These are phyloP conservation scores for Chesias legatella DNA, from an alignment of 2,888 invertebrate genomes.

Conservation along the genomic window DNA sequence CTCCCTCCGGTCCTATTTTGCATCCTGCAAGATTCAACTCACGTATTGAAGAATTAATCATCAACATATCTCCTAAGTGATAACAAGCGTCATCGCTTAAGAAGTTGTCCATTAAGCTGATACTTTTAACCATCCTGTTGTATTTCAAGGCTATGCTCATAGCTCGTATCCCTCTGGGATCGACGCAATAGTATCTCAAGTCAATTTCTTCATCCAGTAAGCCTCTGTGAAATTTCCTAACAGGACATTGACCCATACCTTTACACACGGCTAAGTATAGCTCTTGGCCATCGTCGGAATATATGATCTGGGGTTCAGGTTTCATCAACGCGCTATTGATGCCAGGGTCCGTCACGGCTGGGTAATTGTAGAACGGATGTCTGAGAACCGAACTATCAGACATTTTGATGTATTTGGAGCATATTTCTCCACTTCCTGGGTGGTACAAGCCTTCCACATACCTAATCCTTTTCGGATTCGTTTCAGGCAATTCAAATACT, in stretches of 20 bases:
- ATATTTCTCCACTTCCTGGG: slow-evolving; percentile 57
- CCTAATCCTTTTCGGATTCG: slow-evolving; percentile 40
- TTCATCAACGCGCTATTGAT: slow-evolving; percentile 47
- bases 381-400: slow-evolving; percentile 52
- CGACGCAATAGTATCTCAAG: slow-evolving; percentile 56
- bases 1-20: slow-evolving; percentile 30
- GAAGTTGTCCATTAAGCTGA: slow-evolving; percentile 58
- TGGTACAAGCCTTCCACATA: slow-evolving; percentile 43
- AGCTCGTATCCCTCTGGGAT: slow-evolving; percentile 50
- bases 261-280: slow-evolving; percentile 53
- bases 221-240: slow-evolving; percentile 44
- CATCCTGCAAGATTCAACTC: slow-evolving; percentile 59
- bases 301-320: slow-evolving; percentile 37
- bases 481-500: slow-evolving; percentile 30
- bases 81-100: slow-evolving; percentile 54
- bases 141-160: slow-evolving; percentile 52
- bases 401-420: slow-evolving; percentile 47
- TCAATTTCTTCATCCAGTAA: slow-evolving; percentile 48
- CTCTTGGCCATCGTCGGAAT: slow-evolving; percentile 58
- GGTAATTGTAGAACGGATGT: slow-evolving; percentile 61
- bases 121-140: slow-evolving; percentile 46
- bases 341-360: slow-evolving; percentile 59
- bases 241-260: slow-evolving; percentile 51
- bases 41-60: slow-evolving; percentile 40
- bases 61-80: slow-evolving; percentile 58